phyloP scores from a whole-genome alignment of 2,888 invertebrate genomes.

The Ichneumon xanthorius region DNA sequence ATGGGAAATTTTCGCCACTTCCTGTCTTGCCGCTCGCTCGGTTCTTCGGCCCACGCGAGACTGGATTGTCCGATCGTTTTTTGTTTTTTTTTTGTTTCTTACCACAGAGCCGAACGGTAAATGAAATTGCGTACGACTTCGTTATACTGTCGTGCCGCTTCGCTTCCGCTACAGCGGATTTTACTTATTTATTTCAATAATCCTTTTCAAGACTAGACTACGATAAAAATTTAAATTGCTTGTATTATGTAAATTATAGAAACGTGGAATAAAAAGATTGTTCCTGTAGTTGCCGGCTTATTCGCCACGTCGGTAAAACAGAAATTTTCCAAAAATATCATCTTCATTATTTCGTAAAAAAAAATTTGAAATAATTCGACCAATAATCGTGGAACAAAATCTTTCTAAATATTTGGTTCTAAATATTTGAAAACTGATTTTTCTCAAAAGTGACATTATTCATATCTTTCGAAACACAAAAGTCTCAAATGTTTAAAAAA shows the following conservation, averaged over 20 bases:
- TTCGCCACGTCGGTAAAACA: too few species aligned
- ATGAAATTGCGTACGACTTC: conserved; percentile 9
- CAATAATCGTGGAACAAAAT: too few species aligned
- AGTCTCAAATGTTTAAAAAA: neutral
- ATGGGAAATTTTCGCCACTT: conserved; percentile 37
- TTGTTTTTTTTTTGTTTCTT: neutral
- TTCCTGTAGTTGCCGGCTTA: neutral
- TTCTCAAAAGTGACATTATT: neutral
- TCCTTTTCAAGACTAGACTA: neutral
- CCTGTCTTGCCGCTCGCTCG: neutral
- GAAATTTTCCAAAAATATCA: neutral
- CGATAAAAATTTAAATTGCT: neutral
- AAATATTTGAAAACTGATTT: neutral
- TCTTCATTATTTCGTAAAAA: neutral
- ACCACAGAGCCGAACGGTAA: neutral
- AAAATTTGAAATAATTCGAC: neutral
- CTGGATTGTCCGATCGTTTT: neutral
- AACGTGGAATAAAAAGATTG: neutral
- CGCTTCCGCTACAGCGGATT: neutral
- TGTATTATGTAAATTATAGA: too few species aligned
- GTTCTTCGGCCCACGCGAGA: conserved; percentile 5
- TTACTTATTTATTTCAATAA: neutral
- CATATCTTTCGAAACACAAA: neutral
- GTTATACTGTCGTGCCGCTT: neutral
- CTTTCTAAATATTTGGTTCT: neutral